Evolutionary conservation across 2,888 invertebrate genomes (phyloP).

Genomic region (Ophion ventricosus): DNA sequence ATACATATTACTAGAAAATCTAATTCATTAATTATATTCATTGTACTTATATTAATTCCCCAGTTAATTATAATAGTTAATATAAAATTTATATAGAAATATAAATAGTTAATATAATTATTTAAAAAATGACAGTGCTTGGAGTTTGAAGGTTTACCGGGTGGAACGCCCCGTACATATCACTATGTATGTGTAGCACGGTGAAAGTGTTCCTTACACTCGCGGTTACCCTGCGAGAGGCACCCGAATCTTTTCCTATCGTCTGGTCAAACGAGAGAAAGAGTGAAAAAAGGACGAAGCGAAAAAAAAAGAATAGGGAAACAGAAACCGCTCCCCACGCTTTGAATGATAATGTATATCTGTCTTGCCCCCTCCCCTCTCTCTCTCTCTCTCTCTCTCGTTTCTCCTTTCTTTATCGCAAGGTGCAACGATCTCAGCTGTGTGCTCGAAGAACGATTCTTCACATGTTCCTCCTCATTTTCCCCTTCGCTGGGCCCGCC

Average conservation of each 20-base stretch:
- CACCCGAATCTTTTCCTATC: slow-evolving; percentile 55
- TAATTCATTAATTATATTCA: too few species aligned
- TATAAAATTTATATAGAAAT: not conserved
- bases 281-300: slow-evolving; percentile 22
- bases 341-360: slow-evolving; percentile 57
- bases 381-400: slow-evolving; percentile 9
- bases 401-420: slow-evolving; percentile 20
- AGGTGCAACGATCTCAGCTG: slow-evolving; percentile 61
- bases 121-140: not conserved
- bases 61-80: not conserved
- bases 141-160: not conserved
- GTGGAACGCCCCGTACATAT: slow-evolving; percentile 11
- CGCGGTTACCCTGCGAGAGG: slow-evolving; percentile 46
- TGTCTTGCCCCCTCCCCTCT: slow-evolving; percentile 24
- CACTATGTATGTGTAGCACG: slow-evolving; percentile 21
- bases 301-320: slow-evolving; percentile 22
- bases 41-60: too few species aligned
- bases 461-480: slow-evolving; percentile 24
- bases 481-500: slow-evolving; percentile 40
- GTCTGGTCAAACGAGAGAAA: slow-evolving; percentile 49
- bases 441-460: slow-evolving; percentile 26
- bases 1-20: too few species aligned
- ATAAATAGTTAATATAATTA: too few species aligned
- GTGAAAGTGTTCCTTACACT: slow-evolving; percentile 62
- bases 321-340: slow-evolving; percentile 53